Evolutionary conservation across 92 coral and sea anemone genomes (phyloP).

Genomic region (Siderastrea siderea): DNA sequence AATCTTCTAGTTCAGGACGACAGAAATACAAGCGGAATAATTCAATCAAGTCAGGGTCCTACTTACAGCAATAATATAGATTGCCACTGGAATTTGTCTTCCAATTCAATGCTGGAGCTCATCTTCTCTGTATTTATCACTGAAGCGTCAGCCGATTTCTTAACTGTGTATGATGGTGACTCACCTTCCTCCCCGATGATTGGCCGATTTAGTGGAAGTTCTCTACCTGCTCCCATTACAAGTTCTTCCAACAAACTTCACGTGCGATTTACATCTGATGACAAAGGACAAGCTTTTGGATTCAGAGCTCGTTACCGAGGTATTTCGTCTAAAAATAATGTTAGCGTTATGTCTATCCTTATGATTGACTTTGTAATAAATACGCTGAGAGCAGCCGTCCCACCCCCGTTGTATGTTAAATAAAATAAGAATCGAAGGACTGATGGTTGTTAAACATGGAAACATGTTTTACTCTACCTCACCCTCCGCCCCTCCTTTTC

Average conservation of each 20-base stretch:
- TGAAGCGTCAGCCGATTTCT: slow-evolving; percentile 22
- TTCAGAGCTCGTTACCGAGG: slow-evolving; percentile 4
- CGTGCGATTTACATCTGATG: slow-evolving; percentile 25
- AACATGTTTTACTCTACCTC: too few species aligned
- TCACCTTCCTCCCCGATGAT: slow-evolving; percentile 18
- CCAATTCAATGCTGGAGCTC: slow-evolving; percentile 29
- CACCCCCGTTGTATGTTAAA: too few species aligned
- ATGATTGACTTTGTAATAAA: background rate
- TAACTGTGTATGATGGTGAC: slow-evolving; percentile 41
- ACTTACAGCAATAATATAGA: background rate
- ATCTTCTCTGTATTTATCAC: slow-evolving; percentile 4
- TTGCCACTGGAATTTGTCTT: background rate
- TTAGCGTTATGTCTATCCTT: background rate
- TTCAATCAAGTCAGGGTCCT: background rate
- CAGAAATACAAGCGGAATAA: background rate
- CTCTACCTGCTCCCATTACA: slow-evolving; percentile 5
- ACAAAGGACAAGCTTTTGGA: background rate
- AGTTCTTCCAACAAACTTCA: slow-evolving; percentile 17
- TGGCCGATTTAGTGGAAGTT: slow-evolving; percentile 36
- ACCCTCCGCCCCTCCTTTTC: too few species aligned
- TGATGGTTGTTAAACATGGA: too few species aligned
- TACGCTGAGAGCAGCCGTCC: too few species aligned
- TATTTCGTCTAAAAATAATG: background rate
- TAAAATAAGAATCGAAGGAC: too few species aligned
- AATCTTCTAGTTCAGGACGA: background rate